Evolutionary conservation across 2,888 invertebrate genomes (phyloP).

Genomic region (Amaurobius ferox): DNA sequence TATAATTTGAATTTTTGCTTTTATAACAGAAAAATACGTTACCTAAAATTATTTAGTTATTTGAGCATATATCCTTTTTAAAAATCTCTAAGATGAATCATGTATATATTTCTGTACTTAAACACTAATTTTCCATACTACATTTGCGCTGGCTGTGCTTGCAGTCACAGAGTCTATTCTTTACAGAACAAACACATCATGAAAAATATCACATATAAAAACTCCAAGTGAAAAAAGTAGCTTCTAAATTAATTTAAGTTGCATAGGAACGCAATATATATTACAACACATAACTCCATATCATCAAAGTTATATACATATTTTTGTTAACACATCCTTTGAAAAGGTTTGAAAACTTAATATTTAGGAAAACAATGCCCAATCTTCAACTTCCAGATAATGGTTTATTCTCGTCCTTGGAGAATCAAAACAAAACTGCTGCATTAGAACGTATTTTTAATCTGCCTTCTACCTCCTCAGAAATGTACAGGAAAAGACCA

Average conservation of each 20-base stretch:
- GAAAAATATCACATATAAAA: slow-evolving; percentile 5
- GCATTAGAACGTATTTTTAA: no score
- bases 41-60: neutral
- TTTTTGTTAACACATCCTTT: neutral
- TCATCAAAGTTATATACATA: neutral
- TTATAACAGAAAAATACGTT: neutral
- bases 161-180: neutral
- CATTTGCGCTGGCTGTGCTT: neutral
- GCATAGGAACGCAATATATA: neutral
- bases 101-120: neutral
- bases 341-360: neutral
- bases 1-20: neutral
- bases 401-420: no score
- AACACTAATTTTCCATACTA: neutral
- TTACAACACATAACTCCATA: neutral
- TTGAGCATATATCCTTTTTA: no score
- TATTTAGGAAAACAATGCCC: neutral
- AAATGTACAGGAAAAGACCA: no score
- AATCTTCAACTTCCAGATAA: neutral
- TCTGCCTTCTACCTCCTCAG: no score
- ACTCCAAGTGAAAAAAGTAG: neutral
- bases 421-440: no score
- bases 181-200: slow-evolving; percentile 1
- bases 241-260: neutral
- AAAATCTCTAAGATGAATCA: neutral